Evolutionary conservation across 1,140 invertebrate genomes (phyloP).

Genomic region (Dreissena rostriformis): DNA sequence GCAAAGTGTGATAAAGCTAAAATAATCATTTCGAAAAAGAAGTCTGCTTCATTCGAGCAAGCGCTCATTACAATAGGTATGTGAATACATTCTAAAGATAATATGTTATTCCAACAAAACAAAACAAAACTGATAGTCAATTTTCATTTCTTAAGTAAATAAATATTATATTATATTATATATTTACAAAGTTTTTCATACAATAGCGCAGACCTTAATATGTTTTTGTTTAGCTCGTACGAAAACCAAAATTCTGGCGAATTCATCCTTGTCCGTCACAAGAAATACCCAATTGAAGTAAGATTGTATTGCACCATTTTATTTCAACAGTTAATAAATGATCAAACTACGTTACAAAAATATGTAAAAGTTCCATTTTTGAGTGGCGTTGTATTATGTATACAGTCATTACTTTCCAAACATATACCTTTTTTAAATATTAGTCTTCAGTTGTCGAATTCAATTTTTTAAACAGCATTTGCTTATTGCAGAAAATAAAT

Average conservation of each 20-base stretch:
- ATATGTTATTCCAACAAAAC: neutral
- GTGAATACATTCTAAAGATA: neutral
- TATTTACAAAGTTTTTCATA: neutral
- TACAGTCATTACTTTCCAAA: too few relatives aligned
- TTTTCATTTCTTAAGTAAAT: neutral
- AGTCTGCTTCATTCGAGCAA: neutral
- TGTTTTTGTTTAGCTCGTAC: constrained; percentile 13
- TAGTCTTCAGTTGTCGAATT: too few relatives aligned
- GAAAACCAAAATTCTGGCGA: constrained; percentile 1
- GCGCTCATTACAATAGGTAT: neutral
- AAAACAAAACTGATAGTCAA: neutral
- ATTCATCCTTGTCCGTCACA: constrained; percentile 25
- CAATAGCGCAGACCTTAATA: too few relatives aligned
- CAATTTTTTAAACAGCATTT: too few relatives aligned
- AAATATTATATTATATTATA: neutral
- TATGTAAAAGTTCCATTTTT: too few relatives aligned
- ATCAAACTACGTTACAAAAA: too few relatives aligned
- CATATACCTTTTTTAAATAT: too few relatives aligned
- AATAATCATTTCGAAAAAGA: neutral
- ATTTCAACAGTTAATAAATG: too few relatives aligned
- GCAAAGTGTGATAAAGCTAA: neutral
- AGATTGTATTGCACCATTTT: neutral
- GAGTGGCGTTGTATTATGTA: too few relatives aligned
- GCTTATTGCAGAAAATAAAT: too few relatives aligned
- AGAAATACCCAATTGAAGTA: constrained; percentile 29